Base-by-base conservation (phyloP, 2,113 vertebrate species). In the Globicephala melas region DNA sequence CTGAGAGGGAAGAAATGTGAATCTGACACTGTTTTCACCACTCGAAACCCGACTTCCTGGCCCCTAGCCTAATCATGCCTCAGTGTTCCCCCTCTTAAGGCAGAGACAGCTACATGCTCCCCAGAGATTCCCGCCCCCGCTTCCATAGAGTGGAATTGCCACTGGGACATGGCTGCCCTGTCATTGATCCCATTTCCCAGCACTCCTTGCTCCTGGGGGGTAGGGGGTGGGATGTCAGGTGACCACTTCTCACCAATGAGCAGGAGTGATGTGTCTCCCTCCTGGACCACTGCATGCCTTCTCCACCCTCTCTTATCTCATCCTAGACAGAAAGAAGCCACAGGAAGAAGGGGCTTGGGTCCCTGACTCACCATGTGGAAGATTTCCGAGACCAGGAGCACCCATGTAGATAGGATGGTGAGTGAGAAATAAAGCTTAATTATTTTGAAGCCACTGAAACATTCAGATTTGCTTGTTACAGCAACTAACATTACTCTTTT, bases 11-110 rank as follows among this genome's bases (percentile, higher is more conserved):
- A 93, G 70, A 94, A 95, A 92, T 83, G 74, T 53, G 90, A 92
- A 83, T 60, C 85, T 70, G 47, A 94, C 50, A 70, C 83, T 91
- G 67, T 87, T 93, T 97, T 87, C 83, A 87, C 21, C 73, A 92
- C 68, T 74, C 12, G 26, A 85, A 96, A 94, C 65, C 58, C 53
- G 4, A 23, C 9, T 53, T 85, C 85, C 23, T 82, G 36, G 58
- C 47, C 38, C 28, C 2, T 3, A 38, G 36, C 71, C 62, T 41
- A 47, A 31, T 65, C 18, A 25, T 0, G 3, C 44, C 38, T 84
- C 67, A 85, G 12, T 36, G 41, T 12, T 71, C 3, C 55, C 73
- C 23, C 31, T 85, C 44, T 41, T 83, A 15, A 0, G 1, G 28
- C 2, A 70, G 73, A 65, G 33, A 84, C 1, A 3, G 38, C 58